Base-by-base conservation (phyloP, 2,888 invertebrate species). In the Neria commutata region DNA sequence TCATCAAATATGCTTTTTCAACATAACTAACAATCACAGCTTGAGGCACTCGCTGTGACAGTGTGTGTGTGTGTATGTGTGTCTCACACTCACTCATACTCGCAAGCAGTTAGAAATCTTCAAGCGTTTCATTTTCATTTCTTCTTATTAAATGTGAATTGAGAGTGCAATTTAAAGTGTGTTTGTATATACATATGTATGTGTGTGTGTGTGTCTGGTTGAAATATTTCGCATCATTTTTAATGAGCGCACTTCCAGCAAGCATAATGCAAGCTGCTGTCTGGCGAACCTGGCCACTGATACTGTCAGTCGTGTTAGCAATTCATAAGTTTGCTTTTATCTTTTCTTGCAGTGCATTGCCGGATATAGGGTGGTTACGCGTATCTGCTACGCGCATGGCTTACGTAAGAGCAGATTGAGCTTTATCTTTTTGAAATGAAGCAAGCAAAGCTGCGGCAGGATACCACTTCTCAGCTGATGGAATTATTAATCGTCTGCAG, bases 1-100 rank as follows among this genome's bases (percentile, higher is more conserved):
- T 59, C 37, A 59, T 54, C 40, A 54, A 58, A 58, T 58, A 58
- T 55, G 55, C 59, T 59, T 45, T 47, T 40, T 45, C 24, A 4
- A 46, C 45, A 51, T 3, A 26, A 48, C 48, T 48, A 26, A 48
- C 48, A 25, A 29, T 29, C 29, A 48, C 26, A 48, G 29, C 29
- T n/a, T 4, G 11, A 29, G 37, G n/a, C n/a, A n/a, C n/a, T n/a
- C n/a, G n/a, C n/a, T n/a, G 37, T 37, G 8, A 37, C 4, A 14
- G 10, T 5, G n/a, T n/a, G n/a, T n/a, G n/a, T n/a, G n/a, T n/a
- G n/a, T n/a, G n/a, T n/a, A n/a, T 29, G 29, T 29, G 29, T 29
- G 11, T 5, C 29, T 8, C 29, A 5, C 11, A 8, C 29, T 11
- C 11, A 29, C 29, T 29, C 29, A 11, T 29, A 29, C 29, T 11